A percentile compares a stretch with the other conserved stretches of the same genome.
Conservation (phyloP, 2,888 invertebrate species). For the Pachymerium ferrugineum region DNA sequence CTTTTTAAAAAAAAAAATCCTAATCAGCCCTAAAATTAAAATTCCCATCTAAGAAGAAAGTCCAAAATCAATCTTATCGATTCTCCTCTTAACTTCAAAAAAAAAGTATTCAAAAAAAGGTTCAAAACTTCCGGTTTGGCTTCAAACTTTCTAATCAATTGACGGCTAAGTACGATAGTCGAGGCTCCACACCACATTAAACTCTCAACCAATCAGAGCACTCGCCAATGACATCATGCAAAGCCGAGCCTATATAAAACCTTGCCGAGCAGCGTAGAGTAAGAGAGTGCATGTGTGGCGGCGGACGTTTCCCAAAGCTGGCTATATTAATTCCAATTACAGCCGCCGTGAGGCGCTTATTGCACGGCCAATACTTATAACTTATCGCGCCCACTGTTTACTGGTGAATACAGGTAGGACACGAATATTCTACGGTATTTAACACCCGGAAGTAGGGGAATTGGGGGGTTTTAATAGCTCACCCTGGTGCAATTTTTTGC, state of each 20-base stretch:
- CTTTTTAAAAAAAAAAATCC: neutral
- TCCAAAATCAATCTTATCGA: neutral
- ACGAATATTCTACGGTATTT: too few relatives aligned
- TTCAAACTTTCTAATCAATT: too few relatives aligned
- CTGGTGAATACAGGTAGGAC: neutral
- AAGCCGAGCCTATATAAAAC: neutral
- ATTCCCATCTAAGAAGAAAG: neutral
- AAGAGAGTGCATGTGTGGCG: neutral
- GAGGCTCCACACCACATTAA: too few relatives aligned
- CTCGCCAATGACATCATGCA: neutral
- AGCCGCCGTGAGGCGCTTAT: conserved; percentile 10
- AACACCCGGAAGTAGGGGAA: too few relatives aligned
- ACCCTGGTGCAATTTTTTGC: too few relatives aligned
- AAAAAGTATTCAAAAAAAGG: neutral
- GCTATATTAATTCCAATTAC: neutral
- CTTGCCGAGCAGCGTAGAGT: neutral
- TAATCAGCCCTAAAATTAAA: neutral
- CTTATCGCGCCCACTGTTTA: neutral
- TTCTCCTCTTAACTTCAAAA: too few relatives aligned
- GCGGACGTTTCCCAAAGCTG: neutral
- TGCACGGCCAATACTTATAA: neutral
- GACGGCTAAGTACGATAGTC: too few relatives aligned
- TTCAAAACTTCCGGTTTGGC: neutral
- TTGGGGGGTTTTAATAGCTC: neutral
- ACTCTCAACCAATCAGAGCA: neutral